Conservation (phyloP, 2,888 invertebrate genomes). For the Cataglyphis cursor region DNA sequence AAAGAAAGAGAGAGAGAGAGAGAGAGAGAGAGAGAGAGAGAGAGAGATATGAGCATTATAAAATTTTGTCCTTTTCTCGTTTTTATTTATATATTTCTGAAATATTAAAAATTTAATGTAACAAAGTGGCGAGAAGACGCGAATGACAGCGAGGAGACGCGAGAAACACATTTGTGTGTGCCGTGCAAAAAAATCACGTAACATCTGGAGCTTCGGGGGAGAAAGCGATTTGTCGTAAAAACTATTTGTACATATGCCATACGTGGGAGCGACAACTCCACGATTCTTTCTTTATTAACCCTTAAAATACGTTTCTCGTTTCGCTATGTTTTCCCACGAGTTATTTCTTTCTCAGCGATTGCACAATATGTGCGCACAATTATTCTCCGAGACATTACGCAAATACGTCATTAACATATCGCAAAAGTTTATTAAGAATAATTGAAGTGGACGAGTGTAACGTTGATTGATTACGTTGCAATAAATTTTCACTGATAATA, state of each 20-base stretch:
- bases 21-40: too few relatives aligned
- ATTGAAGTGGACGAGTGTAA: not conserved
- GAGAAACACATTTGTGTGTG: conserved; percentile 63
- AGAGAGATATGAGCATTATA: too few relatives aligned
- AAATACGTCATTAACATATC: not conserved
- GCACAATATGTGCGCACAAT: not conserved
- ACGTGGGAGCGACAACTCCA: conserved; percentile 74
- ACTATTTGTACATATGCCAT: conserved; percentile 68
- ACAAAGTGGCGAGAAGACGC: too few relatives aligned
- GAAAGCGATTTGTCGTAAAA: conserved; percentile 65
- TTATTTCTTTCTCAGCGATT: conserved; percentile 6
- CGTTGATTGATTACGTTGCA: too few relatives aligned
- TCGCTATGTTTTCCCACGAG: conserved; percentile 30
- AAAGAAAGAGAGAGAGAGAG: too few relatives aligned
- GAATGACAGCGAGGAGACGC: not conserved
- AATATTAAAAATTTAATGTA: too few relatives aligned
- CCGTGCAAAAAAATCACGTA: conserved; percentile 69
- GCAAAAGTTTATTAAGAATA: not conserved
- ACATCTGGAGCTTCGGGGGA: conserved; percentile 73
- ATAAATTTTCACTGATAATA: not conserved
- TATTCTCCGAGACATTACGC: not conserved
- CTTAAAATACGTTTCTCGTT: conserved; percentile 2
- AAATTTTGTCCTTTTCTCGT: too few relatives aligned
- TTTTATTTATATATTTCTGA: too few relatives aligned
- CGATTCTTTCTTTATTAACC: conserved; percentile 25